phyloP scores from a whole-genome alignment of 92 coral and sea anemone genomes.

The Paragorgia papillata region DNA sequence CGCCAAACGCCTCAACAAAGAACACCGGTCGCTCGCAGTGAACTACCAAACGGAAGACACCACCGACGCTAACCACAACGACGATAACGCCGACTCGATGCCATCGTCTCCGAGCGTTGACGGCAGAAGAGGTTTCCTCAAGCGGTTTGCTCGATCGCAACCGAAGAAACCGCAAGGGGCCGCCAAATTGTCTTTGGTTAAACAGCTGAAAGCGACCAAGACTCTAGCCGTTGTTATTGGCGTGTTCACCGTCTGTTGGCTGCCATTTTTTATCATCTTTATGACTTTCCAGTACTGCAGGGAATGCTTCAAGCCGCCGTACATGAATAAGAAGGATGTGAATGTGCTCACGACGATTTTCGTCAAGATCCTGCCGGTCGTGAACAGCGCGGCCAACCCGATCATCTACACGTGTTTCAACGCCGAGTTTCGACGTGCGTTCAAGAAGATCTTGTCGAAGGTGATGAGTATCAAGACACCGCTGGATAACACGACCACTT shows the following conservation, averaged over 20 bases:
- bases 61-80: constrained; percentile 58
- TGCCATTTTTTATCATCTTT: constrained; percentile 91
- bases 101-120: background rate
- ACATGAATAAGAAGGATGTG: constrained; percentile 35
- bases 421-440: constrained; percentile 87
- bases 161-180: constrained; percentile 12
- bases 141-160: background rate
- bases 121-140: constrained; percentile 32
- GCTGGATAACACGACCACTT: constrained; percentile 10
- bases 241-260: constrained; percentile 86
- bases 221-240: constrained; percentile 94
- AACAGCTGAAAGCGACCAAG: constrained; percentile 94
- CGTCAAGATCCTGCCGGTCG: constrained; percentile 78
- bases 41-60: constrained; percentile 71
- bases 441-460: constrained; percentile 69
- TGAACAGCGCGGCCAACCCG: constrained; percentile 95
- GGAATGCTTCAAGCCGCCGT: constrained; percentile 50
- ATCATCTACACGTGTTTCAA: constrained; percentile 93
- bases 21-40: constrained; percentile 75
- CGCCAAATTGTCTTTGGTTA: constrained; percentile 36
- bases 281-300: constrained; percentile 80
- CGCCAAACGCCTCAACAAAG: constrained; percentile 76
- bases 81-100: background rate
- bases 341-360: constrained; percentile 60
- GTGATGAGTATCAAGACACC: constrained; percentile 44